Evolutionary conservation across 2,888 invertebrate species (phyloP), one percentile per base, ranked within the genome.

Genomic region (Nysson spinosus): DNA sequence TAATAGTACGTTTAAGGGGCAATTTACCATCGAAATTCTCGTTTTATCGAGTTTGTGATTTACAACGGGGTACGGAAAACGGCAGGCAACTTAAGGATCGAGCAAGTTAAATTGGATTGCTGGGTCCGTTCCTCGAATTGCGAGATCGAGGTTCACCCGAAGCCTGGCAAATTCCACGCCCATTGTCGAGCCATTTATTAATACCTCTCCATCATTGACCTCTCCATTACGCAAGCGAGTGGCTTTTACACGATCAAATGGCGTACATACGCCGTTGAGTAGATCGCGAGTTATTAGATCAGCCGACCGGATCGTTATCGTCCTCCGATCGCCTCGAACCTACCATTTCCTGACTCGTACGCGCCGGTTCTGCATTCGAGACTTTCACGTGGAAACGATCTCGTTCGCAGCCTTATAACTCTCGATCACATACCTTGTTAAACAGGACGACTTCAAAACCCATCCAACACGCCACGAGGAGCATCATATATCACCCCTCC

Each of bases 321-420:
- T 60, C 22, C 40, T 35, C 39, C 52, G 67, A 74, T 74, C 67
- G 52, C 19, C 34, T n/a, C 42, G 58, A 74, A 64, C 39, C 58
- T 56, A 46, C 63, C 43, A 58, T 58, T 75, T 73, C 60, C 73
- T 71, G 63, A 32, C 69, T 55, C 34, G 55, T 22, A n/a, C n/a
- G n/a, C 34, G 37, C 26, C 39, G 24, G 39, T 39, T 32, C 35
- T 37, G 43, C 58, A 43, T 44, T 49, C 58, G 56, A 54, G 57
- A 72, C 73, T 73, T 73, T 73, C 73, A 72, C 75, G 64, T 55
- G 65, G 62, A 44, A 72, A 75, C 67, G 75, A 72, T 72, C 71
- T 74, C 75, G 73, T 75, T 75, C 67, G 61, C 67, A 35, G 71
- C 52, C 68, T 73, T 71, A n/a, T n/a, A 73, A 71, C 75, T 75